A percentile compares a stretch with the other conserved stretches of the same genome.
Conservation (phyloP, 2,888 invertebrate species). For the Ormyrus pomaceus region DNA sequence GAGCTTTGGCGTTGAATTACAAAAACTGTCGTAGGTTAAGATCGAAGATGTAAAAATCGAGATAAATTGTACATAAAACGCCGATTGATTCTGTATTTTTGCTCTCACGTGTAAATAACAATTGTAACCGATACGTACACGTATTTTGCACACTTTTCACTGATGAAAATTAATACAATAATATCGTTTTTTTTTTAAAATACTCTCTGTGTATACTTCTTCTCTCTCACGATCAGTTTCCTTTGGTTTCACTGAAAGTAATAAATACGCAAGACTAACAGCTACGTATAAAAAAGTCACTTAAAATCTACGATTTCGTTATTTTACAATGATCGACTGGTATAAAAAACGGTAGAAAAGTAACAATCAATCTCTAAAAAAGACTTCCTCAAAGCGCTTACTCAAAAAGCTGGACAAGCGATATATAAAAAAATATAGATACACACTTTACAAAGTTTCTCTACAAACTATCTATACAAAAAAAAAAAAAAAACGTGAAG, state of each 20-base stretch:
- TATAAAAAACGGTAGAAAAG: conserved; percentile 35
- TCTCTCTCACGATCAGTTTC: conserved; percentile 20
- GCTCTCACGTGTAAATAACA: conserved; percentile 32
- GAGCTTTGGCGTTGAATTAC: conserved; percentile 32
- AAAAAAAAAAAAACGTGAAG: too few species aligned
- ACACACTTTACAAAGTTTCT: neutral
- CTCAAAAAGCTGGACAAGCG: neutral
- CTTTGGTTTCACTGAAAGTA: conserved; percentile 42
- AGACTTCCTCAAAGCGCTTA: neutral
- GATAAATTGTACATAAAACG: conserved; percentile 18
- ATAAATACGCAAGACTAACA: conserved; percentile 37
- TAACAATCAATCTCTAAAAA: neutral
- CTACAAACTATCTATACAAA: conserved; percentile 1
- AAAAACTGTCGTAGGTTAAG: conserved; percentile 3
- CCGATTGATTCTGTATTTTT: conserved; percentile 10
- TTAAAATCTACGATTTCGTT: conserved; percentile 13
- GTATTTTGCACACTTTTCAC: conserved; percentile 7
- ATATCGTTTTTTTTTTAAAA: conserved; percentile 25
- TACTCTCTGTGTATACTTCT: neutral
- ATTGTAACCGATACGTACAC: neutral
- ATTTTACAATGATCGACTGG: conserved; percentile 23
- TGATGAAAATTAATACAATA: conserved; percentile 17
- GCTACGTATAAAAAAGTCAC: neutral
- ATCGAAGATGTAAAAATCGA: too few species aligned
- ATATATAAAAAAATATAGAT: neutral